Base-by-base conservation (phyloP, 2,888 invertebrate genomes). In the Lithophane semibrunnea region DNA sequence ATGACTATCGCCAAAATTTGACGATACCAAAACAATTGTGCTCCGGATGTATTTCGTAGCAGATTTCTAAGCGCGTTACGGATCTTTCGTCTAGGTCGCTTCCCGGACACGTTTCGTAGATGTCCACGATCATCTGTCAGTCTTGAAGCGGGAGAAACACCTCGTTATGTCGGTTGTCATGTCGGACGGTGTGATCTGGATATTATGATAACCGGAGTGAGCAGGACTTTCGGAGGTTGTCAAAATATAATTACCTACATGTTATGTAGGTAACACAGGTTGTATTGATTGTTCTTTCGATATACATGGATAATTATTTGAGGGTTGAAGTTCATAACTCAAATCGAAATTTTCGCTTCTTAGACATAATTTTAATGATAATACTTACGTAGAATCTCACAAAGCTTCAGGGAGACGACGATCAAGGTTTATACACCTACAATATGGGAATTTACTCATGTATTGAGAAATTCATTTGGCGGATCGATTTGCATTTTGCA, bases 401-500 rank as follows among this genome's bases (percentile, higher is more conserved):
- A 44, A 44, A 21, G 13, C 37, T 52, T 70, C 21, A 73, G 49
- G 24, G 18, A 18, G 16, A 54, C 73, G 13, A 54, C 21, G 73
- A 60, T 47, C 80, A 60, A 60, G 58, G 63, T 49, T 13, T 49
- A 66, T 61, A 72, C 77, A 44, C 73, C 69, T 49, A 81, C 73
- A 61, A 65, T 44, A 70, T 79, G 56, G 52, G 70, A 72, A 78
- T 60, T 60, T 52, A 77, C 24, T 86, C 73, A 77, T 58, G 72
- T 79, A 84, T 87, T 75, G 75, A 73, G 70, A 82, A 76, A 84
- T 87, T 80, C 76, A 79, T 86, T 77, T 84, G 74, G 68, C 74
- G 54, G 54, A 52, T 74, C 42, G 61, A 86, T 87, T 86, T 86
- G 80, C 80, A 86, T 87, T 87, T 86, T 86, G 80, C 79, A 86